Evolutionary conservation across 2,797 vertebrate species (phyloP).

Genomic region (Poeciliopsis infans): DNA sequence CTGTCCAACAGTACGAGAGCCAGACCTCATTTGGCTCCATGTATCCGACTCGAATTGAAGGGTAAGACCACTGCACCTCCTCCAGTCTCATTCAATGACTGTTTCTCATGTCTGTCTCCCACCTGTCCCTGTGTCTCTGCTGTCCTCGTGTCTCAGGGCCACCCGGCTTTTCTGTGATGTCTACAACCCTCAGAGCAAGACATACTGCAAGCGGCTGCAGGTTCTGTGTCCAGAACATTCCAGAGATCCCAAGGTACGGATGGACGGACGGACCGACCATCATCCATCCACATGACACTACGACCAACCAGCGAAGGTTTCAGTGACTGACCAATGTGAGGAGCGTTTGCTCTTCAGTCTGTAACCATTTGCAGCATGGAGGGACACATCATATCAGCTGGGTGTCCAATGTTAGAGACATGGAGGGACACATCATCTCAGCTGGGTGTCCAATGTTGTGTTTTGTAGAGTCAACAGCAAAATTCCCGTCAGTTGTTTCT

Average conservation of each 20-base stretch:
- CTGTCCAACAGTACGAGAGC: conserved; percentile 87
- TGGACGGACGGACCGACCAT: too few species aligned
- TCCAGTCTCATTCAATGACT: neutral
- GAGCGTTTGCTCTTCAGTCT: too few species aligned
- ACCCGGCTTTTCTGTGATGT: conserved; percentile 92
- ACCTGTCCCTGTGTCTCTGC: conserved; percentile 25
- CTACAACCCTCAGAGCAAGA: conserved; percentile 94
- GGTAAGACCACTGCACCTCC: conserved; percentile 75
- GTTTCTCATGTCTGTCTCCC: conserved; percentile 27
- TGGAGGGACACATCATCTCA: too few species aligned
- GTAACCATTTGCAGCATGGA: too few species aligned
- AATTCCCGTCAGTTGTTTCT: too few species aligned
- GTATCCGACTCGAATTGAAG: conserved; percentile 94
- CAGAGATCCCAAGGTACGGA: conserved; percentile 87
- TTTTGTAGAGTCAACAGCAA: too few species aligned
- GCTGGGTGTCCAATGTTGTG: too few species aligned
- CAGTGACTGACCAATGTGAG: too few species aligned
- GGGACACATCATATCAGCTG: too few species aligned
- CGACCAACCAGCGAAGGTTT: too few species aligned
- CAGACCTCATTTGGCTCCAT: conserved; percentile 95
- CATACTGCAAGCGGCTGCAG: conserved; percentile 92
- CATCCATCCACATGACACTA: too few species aligned
- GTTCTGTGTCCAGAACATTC: conserved; percentile 93
- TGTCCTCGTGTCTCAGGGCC: conserved; percentile 74
- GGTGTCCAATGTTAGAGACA: too few species aligned